Conservation (phyloP, 2,797 vertebrate genomes). For the Bufotes viridis region DNA sequence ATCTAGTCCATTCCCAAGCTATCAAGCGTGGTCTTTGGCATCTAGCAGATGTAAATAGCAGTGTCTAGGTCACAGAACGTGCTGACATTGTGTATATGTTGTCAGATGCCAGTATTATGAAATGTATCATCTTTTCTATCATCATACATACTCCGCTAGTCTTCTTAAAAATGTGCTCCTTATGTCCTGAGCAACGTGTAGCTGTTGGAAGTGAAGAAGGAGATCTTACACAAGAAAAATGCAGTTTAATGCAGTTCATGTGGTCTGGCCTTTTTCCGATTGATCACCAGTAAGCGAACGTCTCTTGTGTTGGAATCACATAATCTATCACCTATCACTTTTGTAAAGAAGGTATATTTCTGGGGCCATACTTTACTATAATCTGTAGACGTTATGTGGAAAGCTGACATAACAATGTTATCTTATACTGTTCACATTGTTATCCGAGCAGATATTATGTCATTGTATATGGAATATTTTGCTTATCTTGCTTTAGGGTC, state of each 20-base stretch:
- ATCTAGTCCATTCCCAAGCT: slow-evolving; percentile 43
- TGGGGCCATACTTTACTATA: not conserved
- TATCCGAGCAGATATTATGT: not conserved
- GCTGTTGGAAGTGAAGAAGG: not conserved
- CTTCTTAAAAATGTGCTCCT: slow-evolving; percentile 23
- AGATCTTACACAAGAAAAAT: not conserved
- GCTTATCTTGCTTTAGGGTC: not conserved
- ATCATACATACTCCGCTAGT: slow-evolving; percentile 31
- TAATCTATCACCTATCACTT: not conserved
- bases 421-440: not conserved
- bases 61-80: slow-evolving; percentile 50
- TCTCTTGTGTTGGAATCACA: not conserved
- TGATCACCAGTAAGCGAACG: slow-evolving; percentile 3
- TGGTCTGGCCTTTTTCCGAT: not conserved
- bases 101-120: slow-evolving; percentile 24
- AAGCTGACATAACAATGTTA: not conserved
- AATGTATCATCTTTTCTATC: slow-evolving; percentile 32
- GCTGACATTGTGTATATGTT: slow-evolving; percentile 45
- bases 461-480: not conserved
- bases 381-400: not conserved
- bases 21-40: slow-evolving; percentile 34
- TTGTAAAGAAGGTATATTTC: not conserved
- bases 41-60: slow-evolving; percentile 55
- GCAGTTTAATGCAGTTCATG: not conserved
- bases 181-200: not conserved